phyloP scores from a whole-genome alignment of 1,140 invertebrate genomes.

The Drosophila truncata region DNA sequence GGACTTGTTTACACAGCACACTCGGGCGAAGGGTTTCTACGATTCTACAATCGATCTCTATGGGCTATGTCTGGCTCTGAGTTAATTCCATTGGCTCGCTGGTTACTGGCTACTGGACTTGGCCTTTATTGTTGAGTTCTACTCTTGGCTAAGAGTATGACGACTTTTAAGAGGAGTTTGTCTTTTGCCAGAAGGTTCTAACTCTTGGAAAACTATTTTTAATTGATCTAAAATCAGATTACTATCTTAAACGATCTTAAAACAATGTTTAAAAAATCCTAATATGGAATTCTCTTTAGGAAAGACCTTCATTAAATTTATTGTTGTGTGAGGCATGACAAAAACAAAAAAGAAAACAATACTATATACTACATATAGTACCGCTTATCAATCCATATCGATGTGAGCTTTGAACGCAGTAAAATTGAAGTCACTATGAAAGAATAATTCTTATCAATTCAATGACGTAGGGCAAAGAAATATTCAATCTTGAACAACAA shows the following conservation, averaged over 20 bases:
- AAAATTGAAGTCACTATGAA: slow-evolving; percentile 19
- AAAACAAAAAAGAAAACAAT: background rate
- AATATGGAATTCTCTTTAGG: background rate
- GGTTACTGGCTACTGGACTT: slow-evolving; percentile 57
- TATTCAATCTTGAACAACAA: slow-evolving; percentile 9
- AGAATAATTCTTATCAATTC: slow-evolving; percentile 32
- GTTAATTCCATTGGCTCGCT: slow-evolving; percentile 19
- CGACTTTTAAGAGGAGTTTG: background rate
- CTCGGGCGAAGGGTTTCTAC: slow-evolving; percentile 11
- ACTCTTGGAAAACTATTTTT: no score
- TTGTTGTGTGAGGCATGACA: slow-evolving; percentile 3
- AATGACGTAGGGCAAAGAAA: slow-evolving; percentile 20
- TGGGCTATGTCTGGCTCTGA: slow-evolving; percentile 30
- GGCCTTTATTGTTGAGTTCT: slow-evolving; percentile 2
- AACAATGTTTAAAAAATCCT: background rate
- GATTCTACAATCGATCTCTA: slow-evolving; percentile 6
- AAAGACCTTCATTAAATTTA: slow-evolving; percentile 11
- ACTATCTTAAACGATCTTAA: no score
- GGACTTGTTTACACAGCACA: slow-evolving; percentile 22
- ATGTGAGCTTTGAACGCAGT: slow-evolving; percentile 32
- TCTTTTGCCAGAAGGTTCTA: background rate
- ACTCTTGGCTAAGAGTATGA: background rate
- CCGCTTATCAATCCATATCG: slow-evolving; percentile 22
- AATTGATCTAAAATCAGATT: no score
- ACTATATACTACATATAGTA: slow-evolving; percentile 3